A percentile compares a stretch with the other conserved stretches of the same genome.
These are phyloP conservation scores for Ptyas mucosa DNA, from an alignment of 2,113 vertebrate genomes.

Conservation along the genomic window DNA sequence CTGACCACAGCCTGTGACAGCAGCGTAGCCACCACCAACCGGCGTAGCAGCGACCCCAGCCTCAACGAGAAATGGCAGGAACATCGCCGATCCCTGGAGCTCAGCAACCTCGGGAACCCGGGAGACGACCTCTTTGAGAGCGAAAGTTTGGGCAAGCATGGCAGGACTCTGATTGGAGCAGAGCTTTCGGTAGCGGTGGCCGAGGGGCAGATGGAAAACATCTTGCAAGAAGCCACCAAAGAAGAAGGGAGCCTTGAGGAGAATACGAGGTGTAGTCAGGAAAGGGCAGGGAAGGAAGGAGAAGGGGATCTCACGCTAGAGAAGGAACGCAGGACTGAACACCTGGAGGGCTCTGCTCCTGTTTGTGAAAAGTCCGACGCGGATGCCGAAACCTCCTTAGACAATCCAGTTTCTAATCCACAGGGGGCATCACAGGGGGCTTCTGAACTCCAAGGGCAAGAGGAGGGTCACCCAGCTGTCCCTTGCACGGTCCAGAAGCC, in stretches of 20 bases:
- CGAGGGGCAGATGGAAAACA: constrained; percentile 93
- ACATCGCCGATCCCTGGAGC: constrained; percentile 88
- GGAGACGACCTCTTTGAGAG: constrained; percentile 71
- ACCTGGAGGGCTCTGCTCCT: background rate
- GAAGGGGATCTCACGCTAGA: constrained; percentile 40
- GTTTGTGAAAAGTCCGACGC: constrained; percentile 27
- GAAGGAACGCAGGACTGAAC: constrained; percentile 45
- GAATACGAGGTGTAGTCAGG: constrained; percentile 17
- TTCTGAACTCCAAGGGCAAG: constrained; percentile 43
- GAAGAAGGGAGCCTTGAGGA: constrained; percentile 78
- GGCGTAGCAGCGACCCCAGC: constrained; percentile 94
- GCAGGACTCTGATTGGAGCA: constrained; percentile 62
- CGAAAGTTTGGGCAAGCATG: constrained; percentile 59
- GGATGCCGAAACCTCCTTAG: background rate
- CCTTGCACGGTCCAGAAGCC: constrained; percentile 34
- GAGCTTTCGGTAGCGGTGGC: constrained; percentile 88
- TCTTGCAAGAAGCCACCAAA: constrained; percentile 89
- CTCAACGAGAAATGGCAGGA: constrained; percentile 98
- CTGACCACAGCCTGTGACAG: constrained; percentile 87
- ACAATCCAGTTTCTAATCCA: constrained; percentile 29
- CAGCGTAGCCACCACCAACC: constrained; percentile 76
- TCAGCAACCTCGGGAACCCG: constrained; percentile 76
- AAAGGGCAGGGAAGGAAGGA: constrained; percentile 37
- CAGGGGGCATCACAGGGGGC: constrained; percentile 39
- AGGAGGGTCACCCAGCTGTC: constrained; percentile 15